Evolutionary conservation across 2,888 invertebrate genomes (phyloP).

Genomic region (Melolontha melolontha): DNA sequence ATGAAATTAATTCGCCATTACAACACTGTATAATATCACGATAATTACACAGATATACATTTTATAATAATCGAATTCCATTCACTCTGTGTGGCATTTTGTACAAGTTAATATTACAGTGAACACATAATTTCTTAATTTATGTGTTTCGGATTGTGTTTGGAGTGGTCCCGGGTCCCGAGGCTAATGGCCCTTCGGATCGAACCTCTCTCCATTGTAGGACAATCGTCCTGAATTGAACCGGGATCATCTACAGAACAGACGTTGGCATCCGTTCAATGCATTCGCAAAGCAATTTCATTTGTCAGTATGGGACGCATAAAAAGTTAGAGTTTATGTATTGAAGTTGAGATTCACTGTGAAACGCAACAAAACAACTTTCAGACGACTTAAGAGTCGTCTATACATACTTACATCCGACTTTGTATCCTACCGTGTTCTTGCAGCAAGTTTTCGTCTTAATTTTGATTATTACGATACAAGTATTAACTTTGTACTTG

Average conservation of each 20-base stretch:
- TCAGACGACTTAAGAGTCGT: no score
- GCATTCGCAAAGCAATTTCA: slow-evolving; percentile 35
- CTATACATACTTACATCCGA: no score
- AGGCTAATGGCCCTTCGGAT: slow-evolving; percentile 11
- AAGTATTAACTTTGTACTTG: no score
- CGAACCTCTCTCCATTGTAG: slow-evolving; percentile 6
- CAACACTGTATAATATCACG: no score
- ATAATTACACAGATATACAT: no score
- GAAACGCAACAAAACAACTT: no score
- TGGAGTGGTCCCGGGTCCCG: slow-evolving; percentile 2
- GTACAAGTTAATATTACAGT: slow-evolving; percentile 15
- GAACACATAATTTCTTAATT: slow-evolving; percentile 34
- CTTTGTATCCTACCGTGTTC: no score
- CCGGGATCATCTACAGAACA: slow-evolving; percentile 10
- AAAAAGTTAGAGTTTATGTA: slow-evolving; percentile 35
- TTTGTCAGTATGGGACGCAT: slow-evolving; percentile 27
- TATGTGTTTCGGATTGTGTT: slow-evolving; percentile 13
- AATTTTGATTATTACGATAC: no score
- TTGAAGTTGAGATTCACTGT: not conserved
- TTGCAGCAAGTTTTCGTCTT: no score
- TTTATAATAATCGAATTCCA: slow-evolving; percentile 14
- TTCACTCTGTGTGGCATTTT: slow-evolving; percentile 10
- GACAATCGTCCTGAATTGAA: not conserved
- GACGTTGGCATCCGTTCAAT: slow-evolving; percentile 31
- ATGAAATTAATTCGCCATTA: no score